Evolutionary conservation across 2,888 invertebrate genomes (phyloP), one percentile per base, ranked within the genome.

Genomic region (Drosophila limbata): DNA sequence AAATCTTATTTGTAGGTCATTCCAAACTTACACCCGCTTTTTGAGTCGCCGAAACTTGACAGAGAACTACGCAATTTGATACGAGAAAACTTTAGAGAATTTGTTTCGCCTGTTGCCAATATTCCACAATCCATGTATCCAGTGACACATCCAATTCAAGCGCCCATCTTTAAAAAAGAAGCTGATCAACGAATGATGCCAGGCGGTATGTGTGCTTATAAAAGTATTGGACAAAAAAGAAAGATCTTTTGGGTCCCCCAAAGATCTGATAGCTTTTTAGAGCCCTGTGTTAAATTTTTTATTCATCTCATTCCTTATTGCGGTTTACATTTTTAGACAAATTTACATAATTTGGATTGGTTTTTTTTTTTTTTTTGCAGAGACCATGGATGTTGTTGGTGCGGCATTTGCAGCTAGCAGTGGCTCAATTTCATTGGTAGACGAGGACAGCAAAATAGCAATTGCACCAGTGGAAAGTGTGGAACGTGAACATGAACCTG

Each of bases 71-170:
- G 94, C 70, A 94, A 95, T 70, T 95, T 98, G 92, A 96, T 99
- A 42, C 94, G 96, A 76, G 97, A 98, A 90, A 97, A 96, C 42
- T 99, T 99, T 91, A 95, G 96, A 87, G 98, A 98, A 93, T 98
- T 98, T 92, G 90, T 92, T 3, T 83, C 89, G 4, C 81, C 86
- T 17, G 35, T 69, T 13, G 40, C 79, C 51, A 84, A 75, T 39
- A 77, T 88, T 13, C 81, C 79, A 8, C 84, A 82, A 48, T 62
- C 88, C 1, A 73, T 88, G 19, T 91, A 89, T 79, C 73, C 90
- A 45, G 42, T 85, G 17, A 63, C 81, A 10, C 78, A 86, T 51
- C 60, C 89, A 39, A 89, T 87, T 61, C 90, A 89, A 57, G 77
- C 81, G 3, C 84, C 88, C 3, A 69, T 83, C n/a, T 87, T 87